Percentiles rank a stretch among this genome's conserved stretches.
Evolutionary conservation across 2,113 vertebrate species (phyloP).

Genomic region (Paramormyrops kingsleyae): DNA sequence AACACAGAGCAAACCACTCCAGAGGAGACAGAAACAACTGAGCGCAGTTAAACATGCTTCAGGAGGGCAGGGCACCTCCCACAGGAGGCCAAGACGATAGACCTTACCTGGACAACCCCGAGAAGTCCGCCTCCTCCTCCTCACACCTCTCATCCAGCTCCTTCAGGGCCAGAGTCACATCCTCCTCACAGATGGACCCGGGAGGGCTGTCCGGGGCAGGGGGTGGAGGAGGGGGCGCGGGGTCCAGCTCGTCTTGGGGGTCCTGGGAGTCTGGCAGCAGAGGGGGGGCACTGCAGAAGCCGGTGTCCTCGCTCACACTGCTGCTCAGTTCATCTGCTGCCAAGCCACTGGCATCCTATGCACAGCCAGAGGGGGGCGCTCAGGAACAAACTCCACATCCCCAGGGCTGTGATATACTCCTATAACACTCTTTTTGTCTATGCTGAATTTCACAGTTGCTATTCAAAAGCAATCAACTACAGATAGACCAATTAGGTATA

Average conservation of each 20-base stretch:
- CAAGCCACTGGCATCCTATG: slow-evolving; percentile 68
- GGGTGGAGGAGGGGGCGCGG: slow-evolving; percentile 55
- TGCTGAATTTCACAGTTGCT: background rate
- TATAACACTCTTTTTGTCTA: background rate
- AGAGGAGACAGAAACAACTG: background rate
- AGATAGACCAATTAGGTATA: background rate
- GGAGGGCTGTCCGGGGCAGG: slow-evolving; percentile 69
- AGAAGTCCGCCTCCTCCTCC: slow-evolving; percentile 91
- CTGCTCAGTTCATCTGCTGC: slow-evolving; percentile 83
- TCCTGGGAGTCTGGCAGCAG: slow-evolving; percentile 67
- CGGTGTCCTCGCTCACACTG: slow-evolving; percentile 81
- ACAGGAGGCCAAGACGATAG: background rate
- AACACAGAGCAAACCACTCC: background rate
- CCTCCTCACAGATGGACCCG: slow-evolving; percentile 85
- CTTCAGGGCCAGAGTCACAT: slow-evolving; percentile 89
- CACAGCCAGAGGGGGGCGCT: slow-evolving; percentile 24
- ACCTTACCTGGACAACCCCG: slow-evolving; percentile 80
- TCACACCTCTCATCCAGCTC: slow-evolving; percentile 93
- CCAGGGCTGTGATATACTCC: background rate
- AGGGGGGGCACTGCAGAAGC: slow-evolving; percentile 72
- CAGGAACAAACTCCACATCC: slow-evolving; percentile 17
- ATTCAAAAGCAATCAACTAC: background rate
- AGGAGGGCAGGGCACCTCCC: background rate
- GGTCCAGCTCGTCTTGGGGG: slow-evolving; percentile 63
- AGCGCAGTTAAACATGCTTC: background rate